Conservation (phyloP, 2,797 vertebrate species). For the Telmatherina bonti region DNA sequence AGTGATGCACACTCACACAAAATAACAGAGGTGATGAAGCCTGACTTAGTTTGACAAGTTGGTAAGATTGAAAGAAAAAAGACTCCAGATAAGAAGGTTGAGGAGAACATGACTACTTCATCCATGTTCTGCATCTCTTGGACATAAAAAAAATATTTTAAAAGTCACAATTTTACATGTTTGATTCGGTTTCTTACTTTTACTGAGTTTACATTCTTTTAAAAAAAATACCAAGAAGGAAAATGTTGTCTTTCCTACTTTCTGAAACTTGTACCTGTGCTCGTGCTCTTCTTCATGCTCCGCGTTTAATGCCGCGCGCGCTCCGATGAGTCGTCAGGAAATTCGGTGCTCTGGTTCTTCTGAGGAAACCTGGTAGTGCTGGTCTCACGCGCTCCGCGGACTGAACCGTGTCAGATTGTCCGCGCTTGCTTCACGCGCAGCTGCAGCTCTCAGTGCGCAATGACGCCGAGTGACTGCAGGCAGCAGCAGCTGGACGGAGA, state of each 20-base stretch:
- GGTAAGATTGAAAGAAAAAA: slow-evolving; percentile 10
- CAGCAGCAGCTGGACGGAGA: slow-evolving; percentile 43
- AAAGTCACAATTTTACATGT: slow-evolving; percentile 12
- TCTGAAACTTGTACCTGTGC: slow-evolving; percentile 59
- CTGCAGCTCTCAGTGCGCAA: slow-evolving; percentile 30
- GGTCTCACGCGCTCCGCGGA: slow-evolving; percentile 4
- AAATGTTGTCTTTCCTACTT: neutral
- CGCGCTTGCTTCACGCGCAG: slow-evolving; percentile 22
- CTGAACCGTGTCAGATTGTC: slow-evolving; percentile 11
- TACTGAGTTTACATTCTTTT: slow-evolving; percentile 1
- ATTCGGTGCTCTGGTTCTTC: slow-evolving; percentile 8
- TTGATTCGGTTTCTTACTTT: neutral
- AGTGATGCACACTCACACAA: slow-evolving; percentile 50
- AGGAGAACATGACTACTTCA: neutral
- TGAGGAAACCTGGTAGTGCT: slow-evolving; percentile 7
- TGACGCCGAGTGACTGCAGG: slow-evolving; percentile 30
- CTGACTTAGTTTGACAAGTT: slow-evolving; percentile 38
- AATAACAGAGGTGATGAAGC: slow-evolving; percentile 27
- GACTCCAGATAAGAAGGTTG: neutral
- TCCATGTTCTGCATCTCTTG: no score
- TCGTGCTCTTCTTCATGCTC: slow-evolving; percentile 77
- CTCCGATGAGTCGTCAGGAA: slow-evolving; percentile 20
- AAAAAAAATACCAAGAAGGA: neutral
- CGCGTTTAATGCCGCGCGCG: slow-evolving; percentile 20
- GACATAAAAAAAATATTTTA: no score